Evolutionary conservation across 2,797 vertebrate genomes (phyloP).

Genomic region (Paramormyrops hopkinsi): DNA sequence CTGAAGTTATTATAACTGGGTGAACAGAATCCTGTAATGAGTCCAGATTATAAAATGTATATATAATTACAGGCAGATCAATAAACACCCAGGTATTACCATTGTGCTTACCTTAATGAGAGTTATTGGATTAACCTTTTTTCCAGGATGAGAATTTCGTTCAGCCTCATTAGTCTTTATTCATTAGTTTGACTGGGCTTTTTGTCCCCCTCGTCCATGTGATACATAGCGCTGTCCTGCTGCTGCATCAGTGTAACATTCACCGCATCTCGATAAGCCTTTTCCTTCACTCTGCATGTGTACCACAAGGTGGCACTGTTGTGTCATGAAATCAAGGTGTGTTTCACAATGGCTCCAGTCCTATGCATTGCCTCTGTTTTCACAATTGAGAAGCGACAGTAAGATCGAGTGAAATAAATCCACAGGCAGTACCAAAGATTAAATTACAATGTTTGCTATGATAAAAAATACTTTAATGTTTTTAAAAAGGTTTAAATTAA

Average conservation of each 20-base stretch:
- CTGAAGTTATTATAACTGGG: conserved; percentile 50
- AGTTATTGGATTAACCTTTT: neutral
- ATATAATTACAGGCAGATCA: neutral
- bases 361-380: neutral
- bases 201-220: neutral
- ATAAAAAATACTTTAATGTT: neutral
- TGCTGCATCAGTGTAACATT: neutral
- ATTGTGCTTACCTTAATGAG: neutral
- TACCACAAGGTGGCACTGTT: conserved; percentile 66
- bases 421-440: neutral
- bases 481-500: neutral
- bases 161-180: neutral
- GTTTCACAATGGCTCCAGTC: neutral
- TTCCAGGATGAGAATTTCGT: neutral
- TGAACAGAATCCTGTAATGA: neutral
- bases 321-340: conserved; percentile 42
- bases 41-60: neutral
- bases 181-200: neutral
- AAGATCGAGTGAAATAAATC: neutral
- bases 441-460: neutral
- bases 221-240: neutral
- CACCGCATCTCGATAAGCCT: neutral
- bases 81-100: neutral
- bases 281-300: neutral
- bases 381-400: neutral